Percentiles rank a stretch among this genome's conserved stretches.
Evolutionary conservation across 1,140 invertebrate species (phyloP).

Genomic region (Leptopilina clavipes): DNA sequence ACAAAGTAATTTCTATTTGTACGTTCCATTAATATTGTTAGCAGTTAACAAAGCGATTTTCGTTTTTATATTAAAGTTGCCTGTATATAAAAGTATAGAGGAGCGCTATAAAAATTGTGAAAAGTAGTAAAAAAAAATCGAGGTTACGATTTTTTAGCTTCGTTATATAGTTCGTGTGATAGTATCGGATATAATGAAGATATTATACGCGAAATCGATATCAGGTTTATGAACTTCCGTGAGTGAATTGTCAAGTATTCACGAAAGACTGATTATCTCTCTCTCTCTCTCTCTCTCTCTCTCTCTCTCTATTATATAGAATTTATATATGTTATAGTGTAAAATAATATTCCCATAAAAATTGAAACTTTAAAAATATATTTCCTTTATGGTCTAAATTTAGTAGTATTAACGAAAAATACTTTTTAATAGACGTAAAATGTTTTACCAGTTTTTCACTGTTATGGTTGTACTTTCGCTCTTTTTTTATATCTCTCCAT

Average conservation of each 20-base stretch:
- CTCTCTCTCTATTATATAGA: no score
- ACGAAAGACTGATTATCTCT: neutral
- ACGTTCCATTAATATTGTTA: neutral
- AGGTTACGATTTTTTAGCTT: constrained; percentile 27
- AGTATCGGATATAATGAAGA: constrained; percentile 30
- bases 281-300: no score
- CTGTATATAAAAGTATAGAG: neutral
- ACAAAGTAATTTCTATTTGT: neutral
- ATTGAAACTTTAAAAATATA: no score
- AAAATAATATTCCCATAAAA: neutral
- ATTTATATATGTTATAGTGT: no score
- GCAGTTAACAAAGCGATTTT: constrained; percentile 13
- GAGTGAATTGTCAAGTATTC: constrained; percentile 28
- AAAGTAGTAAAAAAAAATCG: constrained; percentile 27
- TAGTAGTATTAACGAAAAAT: no score
- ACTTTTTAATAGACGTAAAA: no score
- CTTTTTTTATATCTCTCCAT: no score
- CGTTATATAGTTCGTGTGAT: constrained; percentile 23
- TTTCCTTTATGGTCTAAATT: no score
- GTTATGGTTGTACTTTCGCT: no score
- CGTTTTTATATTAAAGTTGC: constrained; percentile 13
- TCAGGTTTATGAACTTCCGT: constrained; percentile 16
- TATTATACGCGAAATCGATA: constrained; percentile 27
- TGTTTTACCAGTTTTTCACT: no score
- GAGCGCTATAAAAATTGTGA: constrained; percentile 4